phyloP scores from a whole-genome alignment of 2,113 vertebrate species.

The Canis aureus region DNA sequence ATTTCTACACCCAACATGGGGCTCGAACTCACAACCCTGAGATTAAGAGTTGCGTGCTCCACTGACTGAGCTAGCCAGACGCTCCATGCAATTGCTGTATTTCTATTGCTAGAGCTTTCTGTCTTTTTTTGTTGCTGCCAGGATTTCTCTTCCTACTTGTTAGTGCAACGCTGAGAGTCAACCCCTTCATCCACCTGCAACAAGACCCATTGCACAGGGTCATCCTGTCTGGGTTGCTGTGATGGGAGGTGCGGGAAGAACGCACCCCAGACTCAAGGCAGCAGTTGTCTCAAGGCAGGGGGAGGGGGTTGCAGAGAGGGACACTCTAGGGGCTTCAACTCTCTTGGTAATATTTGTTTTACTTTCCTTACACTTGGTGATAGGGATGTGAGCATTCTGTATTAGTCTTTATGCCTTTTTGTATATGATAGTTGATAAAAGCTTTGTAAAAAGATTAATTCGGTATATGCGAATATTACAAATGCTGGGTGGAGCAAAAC shows the following conservation, averaged over 20 bases:
- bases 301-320: too few species aligned
- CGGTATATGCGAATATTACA: neutral
- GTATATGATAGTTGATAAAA: neutral
- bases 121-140: neutral
- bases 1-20: neutral
- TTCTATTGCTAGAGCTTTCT: neutral
- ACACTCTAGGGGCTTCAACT: neutral
- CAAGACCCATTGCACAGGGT: fast-evolving
- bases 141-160: neutral
- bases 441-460: neutral
- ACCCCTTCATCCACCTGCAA: neutral
- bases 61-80: neutral
- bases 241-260: neutral
- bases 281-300: neutral
- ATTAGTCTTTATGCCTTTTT: neutral
- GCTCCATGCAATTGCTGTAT: neutral
- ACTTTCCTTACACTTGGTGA: neutral
- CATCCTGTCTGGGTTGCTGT: neutral
- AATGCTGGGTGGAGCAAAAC: neutral
- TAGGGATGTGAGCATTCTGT: neutral
- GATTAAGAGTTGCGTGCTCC: neutral
- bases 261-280: neutral
- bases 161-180: neutral
- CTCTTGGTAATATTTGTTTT: neutral
- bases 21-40: neutral